Evolutionary conservation across 2,113 vertebrate genomes (phyloP), one percentile per base, ranked within the genome.

Genomic region (Chroicocephalus ridibundus): DNA sequence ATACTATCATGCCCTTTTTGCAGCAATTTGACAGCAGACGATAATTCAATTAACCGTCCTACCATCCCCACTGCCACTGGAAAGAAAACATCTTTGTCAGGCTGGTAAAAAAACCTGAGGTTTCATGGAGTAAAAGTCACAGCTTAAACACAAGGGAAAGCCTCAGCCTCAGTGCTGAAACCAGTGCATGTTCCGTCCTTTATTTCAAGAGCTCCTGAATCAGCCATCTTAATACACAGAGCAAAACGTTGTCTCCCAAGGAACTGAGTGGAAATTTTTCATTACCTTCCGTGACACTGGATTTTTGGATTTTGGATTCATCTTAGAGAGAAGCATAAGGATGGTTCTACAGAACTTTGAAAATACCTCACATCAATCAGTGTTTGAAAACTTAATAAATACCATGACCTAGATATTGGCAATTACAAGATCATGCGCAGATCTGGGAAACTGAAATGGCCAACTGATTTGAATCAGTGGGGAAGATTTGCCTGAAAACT

Each of bases 1-100:
- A 89, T 77, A 80, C 26, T 74, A 16, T 86, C 16, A 70, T 92
- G 69, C 34, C 64, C 65, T 60, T 92, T 90, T 86, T 86, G 20
- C 57, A 93, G 69, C 47, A 96, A 82, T 86, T 82, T 95, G 69
- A 92, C 77, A 95, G 86, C 49, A 95, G 77, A 93, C 0, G 10
- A 84, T 95, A 96, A 97, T 87, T 92, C 77, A 91, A 66, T 94
- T 94, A 94, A 72, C 86, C 64, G 25, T 72, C 69, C 52, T 92
- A 81, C 34, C 60, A 81, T 47, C 25, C 44, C 36, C 26, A 87
- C 42, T 29, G 32, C 64, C 77, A 91, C 42, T 64, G 60, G 55
- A 94, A 88, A 92, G 22, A 91, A 95, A 91, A 91, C 3, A n/a
- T 78, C 65, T 61, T 60, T 86, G 42, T 88, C 68, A 94, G 29